Evolutionary conservation across 2,888 invertebrate species (phyloP), one percentile per base, ranked within the genome.

Genomic region (Elysia crispata): DNA sequence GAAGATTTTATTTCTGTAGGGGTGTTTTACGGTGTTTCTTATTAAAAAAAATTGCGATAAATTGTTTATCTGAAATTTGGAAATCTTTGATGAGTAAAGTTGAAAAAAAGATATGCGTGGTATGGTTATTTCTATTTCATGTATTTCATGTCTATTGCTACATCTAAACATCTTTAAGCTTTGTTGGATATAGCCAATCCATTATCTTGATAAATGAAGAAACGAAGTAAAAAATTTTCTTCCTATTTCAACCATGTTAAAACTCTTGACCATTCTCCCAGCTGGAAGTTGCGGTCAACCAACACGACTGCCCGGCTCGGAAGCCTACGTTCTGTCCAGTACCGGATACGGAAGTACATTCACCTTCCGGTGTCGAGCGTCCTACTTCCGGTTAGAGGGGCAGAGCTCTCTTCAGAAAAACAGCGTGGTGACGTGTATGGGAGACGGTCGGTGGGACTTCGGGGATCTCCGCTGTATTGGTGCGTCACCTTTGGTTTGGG

Each of bases 381-480:
- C 79, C 11, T 81, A 81, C 72, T 88, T 84, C 74, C 93, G 97
- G 23, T 97, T 97, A 28, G 98, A 98, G 1, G 97, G 98, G 93
- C 97, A 30, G 18, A 96, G 95, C 84, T 95, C 96, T 87, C 96
- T 49, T 0, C 77, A 97, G 86, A 97, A 98, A 89, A 97, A 97
- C 90, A 96, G 97, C 20, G 76, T 82, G 1, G 98, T 99, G 0
- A 94, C 96, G 83, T 98, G 98, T 92, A 96, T 96, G 93, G 95
- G 95, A 0, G 97, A 97, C 89, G 97, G 97, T 5, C 95, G 96
- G 81, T 99, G 98, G 98, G 98, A 98, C 93, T 98, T 98, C 91
- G 98, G 98, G n/a, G 97, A 98, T 90, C 94, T 99, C 70, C 94
- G 97, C 75, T 99, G 99, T 90, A 98, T 98, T 93, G 98, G 92